Base-by-base conservation (phyloP, 2,888 invertebrate genomes). In the Dolomedes plantarius region DNA sequence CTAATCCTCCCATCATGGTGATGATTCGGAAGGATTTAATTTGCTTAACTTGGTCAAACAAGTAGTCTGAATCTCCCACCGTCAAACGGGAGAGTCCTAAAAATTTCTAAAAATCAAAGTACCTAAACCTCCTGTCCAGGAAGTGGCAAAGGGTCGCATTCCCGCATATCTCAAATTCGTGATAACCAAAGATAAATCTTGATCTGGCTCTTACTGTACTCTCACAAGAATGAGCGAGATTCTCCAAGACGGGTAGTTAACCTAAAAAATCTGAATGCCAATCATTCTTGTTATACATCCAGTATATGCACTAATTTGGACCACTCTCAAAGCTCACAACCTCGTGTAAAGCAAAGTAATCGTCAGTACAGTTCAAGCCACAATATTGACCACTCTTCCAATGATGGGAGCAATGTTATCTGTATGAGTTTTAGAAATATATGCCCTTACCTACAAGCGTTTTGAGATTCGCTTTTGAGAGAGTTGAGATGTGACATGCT, bases 131-230 rank as follows among this genome's bases (percentile, higher is more conserved):
- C 79, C 74, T 2, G 16, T 29, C 0, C 32, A 29, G 9, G 36
- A 32, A 7, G 29, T 29, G 9, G 41, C n/a, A 16, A n/a, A 28
- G 9, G 32, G 2, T 11, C 0, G 31, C 2, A 13, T 65, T 7
- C 23, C 69, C 7, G 27, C 80, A 32, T 19, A 77, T 9, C 32
- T 81, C 13, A 88, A 88, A 74, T 31, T 88, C 65, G 86, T 88
- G 1, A 68, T 88, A 29, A 81, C 86, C 73, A 88, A 88, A 78
- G 88, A 88, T 36, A 88, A 80, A 74, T 75, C 76, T 16, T 77
- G 83, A 13, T 73, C 85, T 46, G 74, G 81, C 9, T 76, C 81
- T 0, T 86, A 86, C 32, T 77, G 86, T 32, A 77, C 80, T 1
- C 87, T 0, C 76, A 65, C 11, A 81, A 82, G 36, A 62, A 67